Percentiles rank a stretch among this genome's conserved stretches.
These are phyloP conservation scores for Laupala kohalensis DNA, from an alignment of 1,140 invertebrate species.

Conservation along the genomic window DNA sequence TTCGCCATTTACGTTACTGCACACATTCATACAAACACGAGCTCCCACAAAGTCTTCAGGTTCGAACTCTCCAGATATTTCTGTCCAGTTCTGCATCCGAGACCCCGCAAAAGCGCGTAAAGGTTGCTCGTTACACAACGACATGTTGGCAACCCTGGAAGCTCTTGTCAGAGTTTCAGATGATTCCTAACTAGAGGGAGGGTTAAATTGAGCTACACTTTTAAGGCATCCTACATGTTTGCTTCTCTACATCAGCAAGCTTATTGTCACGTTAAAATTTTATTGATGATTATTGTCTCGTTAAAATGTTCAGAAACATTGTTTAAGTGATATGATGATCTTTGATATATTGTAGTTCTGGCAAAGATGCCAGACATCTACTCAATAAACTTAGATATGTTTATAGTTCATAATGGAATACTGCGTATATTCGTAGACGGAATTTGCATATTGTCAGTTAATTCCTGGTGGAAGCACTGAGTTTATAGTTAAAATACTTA, in stretches of 20 bases:
- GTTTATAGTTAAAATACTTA: too few relatives aligned
- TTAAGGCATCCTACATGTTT: neutral
- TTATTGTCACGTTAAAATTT: neutral
- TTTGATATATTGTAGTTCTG: neutral
- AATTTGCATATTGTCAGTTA: neutral
- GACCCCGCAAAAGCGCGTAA: too few relatives aligned
- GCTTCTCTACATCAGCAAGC: neutral
- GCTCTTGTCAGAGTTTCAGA: neutral
- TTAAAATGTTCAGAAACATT: neutral
- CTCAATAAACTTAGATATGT: neutral
- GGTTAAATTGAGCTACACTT: neutral
- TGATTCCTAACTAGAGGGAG: neutral
- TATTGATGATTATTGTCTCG: neutral
- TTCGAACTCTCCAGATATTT: too few relatives aligned
- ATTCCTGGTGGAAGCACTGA: neutral
- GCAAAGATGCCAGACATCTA: neutral
- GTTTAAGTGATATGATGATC: neutral
- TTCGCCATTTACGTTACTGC: too few relatives aligned
- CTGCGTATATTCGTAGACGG: neutral
- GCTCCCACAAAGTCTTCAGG: too few relatives aligned
- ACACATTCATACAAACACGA: too few relatives aligned
- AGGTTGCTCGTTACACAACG: too few relatives aligned
- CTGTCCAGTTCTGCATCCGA: too few relatives aligned
- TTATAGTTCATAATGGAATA: neutral
- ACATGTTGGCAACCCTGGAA: too few relatives aligned